phyloP scores from a whole-genome alignment of 2,797 vertebrate genomes.

The Numenius phaeopus region DNA sequence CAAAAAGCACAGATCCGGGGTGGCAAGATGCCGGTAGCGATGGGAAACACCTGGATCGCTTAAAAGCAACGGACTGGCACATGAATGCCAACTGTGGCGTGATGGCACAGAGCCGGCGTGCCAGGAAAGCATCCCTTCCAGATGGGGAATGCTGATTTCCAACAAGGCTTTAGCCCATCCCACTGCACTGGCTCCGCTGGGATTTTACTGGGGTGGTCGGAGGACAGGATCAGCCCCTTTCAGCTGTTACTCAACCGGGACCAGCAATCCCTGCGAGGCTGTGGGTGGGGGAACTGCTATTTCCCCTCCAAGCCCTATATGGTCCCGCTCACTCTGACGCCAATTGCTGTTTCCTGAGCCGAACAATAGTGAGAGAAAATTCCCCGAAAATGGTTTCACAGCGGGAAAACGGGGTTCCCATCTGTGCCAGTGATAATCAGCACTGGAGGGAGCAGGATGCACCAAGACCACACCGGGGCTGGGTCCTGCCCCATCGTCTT shows the following conservation, averaged over 20 bases:
- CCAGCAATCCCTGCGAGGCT: conserved; percentile 1
- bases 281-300: conserved; percentile 34
- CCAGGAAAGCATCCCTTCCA: background rate
- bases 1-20: accelerated
- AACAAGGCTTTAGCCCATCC: background rate
- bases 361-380: conserved; percentile 54
- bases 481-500: background rate
- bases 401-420: background rate
- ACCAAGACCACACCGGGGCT: accelerated
- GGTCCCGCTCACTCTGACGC: background rate
- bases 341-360: conserved; percentile 1
- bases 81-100: accelerated
- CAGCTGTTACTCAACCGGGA: background rate
- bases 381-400: background rate
- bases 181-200: accelerated
- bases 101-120: background rate
- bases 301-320: conserved; percentile 30
- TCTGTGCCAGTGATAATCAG: accelerated
- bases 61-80: accelerated
- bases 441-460: background rate
- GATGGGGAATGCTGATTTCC: background rate
- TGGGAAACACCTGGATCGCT: background rate
- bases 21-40: background rate
- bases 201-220: background rate
- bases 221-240: background rate